Conservation (phyloP, 2,113 vertebrate species). For the Desmodus rotundus region DNA sequence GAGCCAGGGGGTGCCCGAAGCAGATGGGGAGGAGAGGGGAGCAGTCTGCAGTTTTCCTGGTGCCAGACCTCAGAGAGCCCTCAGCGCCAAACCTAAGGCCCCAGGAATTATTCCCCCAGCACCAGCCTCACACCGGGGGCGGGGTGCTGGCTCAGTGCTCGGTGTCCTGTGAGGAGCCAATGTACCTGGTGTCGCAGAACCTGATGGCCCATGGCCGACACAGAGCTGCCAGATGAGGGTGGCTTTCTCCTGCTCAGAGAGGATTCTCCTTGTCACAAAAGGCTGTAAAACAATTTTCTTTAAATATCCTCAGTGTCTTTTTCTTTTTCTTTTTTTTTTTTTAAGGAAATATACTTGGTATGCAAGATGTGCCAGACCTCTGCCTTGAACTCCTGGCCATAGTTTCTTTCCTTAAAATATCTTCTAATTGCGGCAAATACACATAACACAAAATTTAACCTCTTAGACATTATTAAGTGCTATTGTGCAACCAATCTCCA, state of each 20-base stretch:
- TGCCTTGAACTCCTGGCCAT: not conserved
- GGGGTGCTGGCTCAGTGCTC: not conserved
- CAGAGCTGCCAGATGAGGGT: not conserved
- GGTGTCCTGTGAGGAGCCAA: not conserved
- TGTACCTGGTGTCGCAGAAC: not conserved
- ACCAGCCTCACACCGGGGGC: not conserved
- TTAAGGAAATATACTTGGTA: not conserved
- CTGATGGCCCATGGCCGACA: not conserved
- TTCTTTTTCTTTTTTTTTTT: not conserved
- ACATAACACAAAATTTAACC: not conserved
- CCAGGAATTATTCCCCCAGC: no score
- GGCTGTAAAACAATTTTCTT: not conserved
- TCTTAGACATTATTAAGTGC: not conserved
- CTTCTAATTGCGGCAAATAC: not conserved
- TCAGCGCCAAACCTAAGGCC: not conserved
- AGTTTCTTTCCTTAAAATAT: not conserved
- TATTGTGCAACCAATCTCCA: not conserved
- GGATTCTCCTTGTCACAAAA: not conserved
- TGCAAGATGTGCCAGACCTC: not conserved
- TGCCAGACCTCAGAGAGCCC: not conserved
- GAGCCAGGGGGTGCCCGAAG: not conserved
- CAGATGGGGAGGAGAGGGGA: fast-evolving
- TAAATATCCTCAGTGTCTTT: not conserved
- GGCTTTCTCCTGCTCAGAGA: not conserved
- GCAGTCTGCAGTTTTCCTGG: not conserved